These are phyloP conservation scores for Idaea dimidiata DNA, from an alignment of 2,888 invertebrate species.

Conservation along the genomic window DNA sequence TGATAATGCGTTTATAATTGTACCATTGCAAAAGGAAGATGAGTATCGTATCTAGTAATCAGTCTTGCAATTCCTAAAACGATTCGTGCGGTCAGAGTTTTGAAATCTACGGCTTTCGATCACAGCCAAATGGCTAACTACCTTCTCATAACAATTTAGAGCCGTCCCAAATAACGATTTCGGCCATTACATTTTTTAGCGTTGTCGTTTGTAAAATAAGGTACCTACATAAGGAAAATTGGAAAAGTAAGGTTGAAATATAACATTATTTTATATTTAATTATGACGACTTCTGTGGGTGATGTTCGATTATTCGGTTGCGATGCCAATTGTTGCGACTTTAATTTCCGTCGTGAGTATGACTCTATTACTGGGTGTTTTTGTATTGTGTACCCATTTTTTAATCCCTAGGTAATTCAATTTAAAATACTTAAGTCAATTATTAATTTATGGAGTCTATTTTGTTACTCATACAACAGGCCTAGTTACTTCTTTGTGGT, in stretches of 20 bases:
- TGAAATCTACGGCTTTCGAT: background rate
- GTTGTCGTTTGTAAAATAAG: background rate
- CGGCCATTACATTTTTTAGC: background rate
- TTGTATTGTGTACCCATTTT: too few species aligned
- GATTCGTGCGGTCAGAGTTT: background rate
- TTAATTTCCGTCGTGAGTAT: too few species aligned
- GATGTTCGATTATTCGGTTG: background rate
- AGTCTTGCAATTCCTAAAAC: background rate
- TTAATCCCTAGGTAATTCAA: too few species aligned
- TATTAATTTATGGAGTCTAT: too few species aligned
- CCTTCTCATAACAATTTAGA: background rate
- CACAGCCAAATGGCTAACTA: background rate
- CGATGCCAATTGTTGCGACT: too few species aligned
- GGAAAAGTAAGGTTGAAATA: background rate
- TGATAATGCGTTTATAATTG: constrained; percentile 40
- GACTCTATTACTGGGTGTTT: too few species aligned
- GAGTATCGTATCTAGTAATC: background rate
- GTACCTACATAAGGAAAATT: background rate
- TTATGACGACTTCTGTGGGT: background rate
- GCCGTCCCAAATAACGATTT: background rate
- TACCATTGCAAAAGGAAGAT: constrained; percentile 37
- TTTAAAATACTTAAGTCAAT: too few species aligned
- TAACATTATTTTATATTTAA: background rate
- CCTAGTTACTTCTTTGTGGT: too few species aligned
- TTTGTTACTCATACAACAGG: too few species aligned